Evolutionary conservation across 2,113 vertebrate genomes (phyloP).

Genomic region (Nesoenas mayeri): DNA sequence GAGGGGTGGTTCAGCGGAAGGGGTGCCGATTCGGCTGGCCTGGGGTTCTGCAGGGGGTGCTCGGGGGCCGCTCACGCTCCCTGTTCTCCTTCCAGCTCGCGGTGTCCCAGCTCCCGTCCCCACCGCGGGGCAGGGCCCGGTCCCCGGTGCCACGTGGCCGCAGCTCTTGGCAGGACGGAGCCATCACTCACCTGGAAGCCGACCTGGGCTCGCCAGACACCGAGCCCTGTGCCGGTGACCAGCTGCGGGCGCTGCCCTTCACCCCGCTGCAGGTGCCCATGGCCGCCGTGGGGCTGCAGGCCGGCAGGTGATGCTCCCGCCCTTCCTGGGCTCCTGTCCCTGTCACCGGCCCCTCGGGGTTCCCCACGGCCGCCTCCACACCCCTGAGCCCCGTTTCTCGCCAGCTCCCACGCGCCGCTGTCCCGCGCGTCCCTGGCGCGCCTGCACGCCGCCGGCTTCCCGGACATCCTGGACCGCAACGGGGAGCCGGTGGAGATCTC

Average conservation of each 20-base stretch:
- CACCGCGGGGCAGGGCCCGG: slow-evolving; percentile 62
- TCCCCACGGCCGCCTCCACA: rapidly evolving
- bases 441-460: slow-evolving; percentile 82
- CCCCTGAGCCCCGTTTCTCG: not conserved
- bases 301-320: slow-evolving; percentile 77
- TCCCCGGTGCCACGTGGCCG: slow-evolving; percentile 54
- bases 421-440: slow-evolving; percentile 81
- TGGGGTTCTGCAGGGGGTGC: too few species aligned
- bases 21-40: too few species aligned
- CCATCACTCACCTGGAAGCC: slow-evolving; percentile 83
- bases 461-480: slow-evolving; percentile 79
- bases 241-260: slow-evolving; percentile 85
- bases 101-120: slow-evolving; percentile 83
- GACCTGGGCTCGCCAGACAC: not conserved
- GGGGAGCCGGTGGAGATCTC: slow-evolving; percentile 79
- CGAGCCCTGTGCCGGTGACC: slow-evolving; percentile 4
- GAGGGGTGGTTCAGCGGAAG: not conserved
- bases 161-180: not conserved
- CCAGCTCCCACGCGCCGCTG: slow-evolving; percentile 73
- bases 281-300: slow-evolving; percentile 77
- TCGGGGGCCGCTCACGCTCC: not conserved
- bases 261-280: slow-evolving; percentile 84
- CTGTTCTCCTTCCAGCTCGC: slow-evolving; percentile 79
- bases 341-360: rapidly evolving
- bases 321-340: not conserved